Percentiles rank a stretch among this genome's conserved stretches.
Evolutionary conservation across 2,888 invertebrate genomes (phyloP).

Genomic region (Sussaba pulchella): DNA sequence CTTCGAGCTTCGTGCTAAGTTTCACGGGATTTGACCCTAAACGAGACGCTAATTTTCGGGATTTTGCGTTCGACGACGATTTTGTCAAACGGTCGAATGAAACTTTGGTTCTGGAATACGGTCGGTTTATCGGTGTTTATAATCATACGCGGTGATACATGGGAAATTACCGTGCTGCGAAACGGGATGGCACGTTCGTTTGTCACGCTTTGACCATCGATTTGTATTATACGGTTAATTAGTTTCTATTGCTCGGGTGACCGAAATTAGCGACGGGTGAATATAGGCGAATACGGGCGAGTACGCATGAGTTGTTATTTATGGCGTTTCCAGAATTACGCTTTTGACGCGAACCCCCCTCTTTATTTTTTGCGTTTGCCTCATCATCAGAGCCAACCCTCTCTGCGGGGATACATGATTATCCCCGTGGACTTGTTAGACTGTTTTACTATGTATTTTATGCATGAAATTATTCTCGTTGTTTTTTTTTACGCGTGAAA

Average conservation of each 20-base stretch:
- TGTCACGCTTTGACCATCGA: constrained; percentile 55
- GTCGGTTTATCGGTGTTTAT: too few species aligned
- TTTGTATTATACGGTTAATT: constrained; percentile 59
- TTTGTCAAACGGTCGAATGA: too few species aligned
- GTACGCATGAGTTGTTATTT: background rate
- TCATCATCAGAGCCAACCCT: too few species aligned
- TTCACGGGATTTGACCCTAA: too few species aligned
- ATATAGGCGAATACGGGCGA: too few species aligned
- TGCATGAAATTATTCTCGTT: background rate
- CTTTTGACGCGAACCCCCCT: background rate
- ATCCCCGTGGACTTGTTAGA: background rate
- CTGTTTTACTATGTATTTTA: constrained; percentile 9
- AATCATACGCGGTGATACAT: too few species aligned
- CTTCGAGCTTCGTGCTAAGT: too few species aligned
- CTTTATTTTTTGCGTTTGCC: too few species aligned
- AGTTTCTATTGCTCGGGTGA: constrained; percentile 46
- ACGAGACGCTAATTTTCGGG: too few species aligned
- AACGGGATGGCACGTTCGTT: background rate
- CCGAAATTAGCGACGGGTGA: constrained; percentile 30
- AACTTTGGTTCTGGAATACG: too few species aligned
- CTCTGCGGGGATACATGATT: background rate
- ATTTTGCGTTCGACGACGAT: too few species aligned
- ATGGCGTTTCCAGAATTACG: background rate
- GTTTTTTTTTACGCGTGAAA: background rate
- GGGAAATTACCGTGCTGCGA: too few species aligned